Base-by-base conservation (phyloP, 2,888 invertebrate species). In the Idaea straminata region DNA sequence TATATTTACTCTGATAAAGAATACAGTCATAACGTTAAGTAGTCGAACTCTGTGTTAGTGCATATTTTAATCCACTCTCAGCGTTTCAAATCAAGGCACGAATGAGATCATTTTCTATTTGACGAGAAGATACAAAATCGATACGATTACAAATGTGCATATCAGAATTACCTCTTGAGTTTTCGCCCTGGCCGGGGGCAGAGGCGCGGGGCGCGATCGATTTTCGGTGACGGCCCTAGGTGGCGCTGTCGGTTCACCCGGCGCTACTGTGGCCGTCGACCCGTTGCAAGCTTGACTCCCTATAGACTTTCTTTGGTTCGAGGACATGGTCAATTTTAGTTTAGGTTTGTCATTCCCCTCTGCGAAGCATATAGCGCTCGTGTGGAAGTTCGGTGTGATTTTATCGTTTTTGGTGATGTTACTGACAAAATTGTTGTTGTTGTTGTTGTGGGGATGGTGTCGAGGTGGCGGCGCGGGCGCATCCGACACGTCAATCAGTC, bases 341-440 rank as follows among this genome's bases (percentile, higher is more conserved):
- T 87, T 87, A 61, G 87, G 86, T 78, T 89, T 91, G 74, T 91
- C 90, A 66, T 81, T 85, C 66, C 85, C 87, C 67, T 87, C 88
- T 36, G 88, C 84, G 83, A 92, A 90, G 69, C 85, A 79, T 72
- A 92, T 94, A 75, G 84, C 93, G 93, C 84, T 84, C 82, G 94
- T 90, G 72, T 86, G 89, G 79, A 84, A 92, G 79, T 85, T 77
- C 70, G 82, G 74, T 65, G 82, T 69, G 67, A 77, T 76, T 67
- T 78, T 80, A 70, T 86, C 86, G 74, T 87, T 87, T 80, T 87
- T 88, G 65, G 85, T 89, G 74, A 89, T 89, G 81, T 89, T 89
- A 81, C 87, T 90, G 81, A 89, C 83, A 81, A 90, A 91, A 71
- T 88, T 85, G 68, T 83, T 77, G 71, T 82, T 84, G 73, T 83